Evolutionary conservation across 1,140 invertebrate genomes (phyloP).

Genomic region (Bombus cullumanus): DNA sequence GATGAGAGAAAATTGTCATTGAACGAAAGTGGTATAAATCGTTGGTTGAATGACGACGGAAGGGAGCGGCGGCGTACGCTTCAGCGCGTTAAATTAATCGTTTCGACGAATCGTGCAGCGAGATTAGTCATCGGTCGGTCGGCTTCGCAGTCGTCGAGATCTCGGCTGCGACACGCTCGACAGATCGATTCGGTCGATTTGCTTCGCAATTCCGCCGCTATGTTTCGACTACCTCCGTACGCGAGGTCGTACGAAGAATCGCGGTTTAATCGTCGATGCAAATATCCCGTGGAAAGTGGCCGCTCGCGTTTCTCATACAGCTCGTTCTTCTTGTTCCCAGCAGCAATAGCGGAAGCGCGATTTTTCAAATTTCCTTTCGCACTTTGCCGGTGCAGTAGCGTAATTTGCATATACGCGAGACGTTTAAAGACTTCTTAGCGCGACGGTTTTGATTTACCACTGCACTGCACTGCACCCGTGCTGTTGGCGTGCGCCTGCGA

Average conservation of each 20-base stretch:
- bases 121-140: too few relatives aligned
- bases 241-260: not conserved
- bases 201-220: not conserved
- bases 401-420: conserved; percentile 77
- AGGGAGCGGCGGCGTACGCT: not conserved
- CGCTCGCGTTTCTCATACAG: not conserved
- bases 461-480: conserved; percentile 14
- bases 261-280: not conserved
- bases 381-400: not conserved
- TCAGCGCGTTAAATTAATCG: not conserved
- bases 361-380: not conserved
- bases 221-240: not conserved
- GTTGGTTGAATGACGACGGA: not conserved
- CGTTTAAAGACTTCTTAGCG: conserved; percentile 75
- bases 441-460: conserved; percentile 78
- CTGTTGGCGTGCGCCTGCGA: conserved; percentile 46
- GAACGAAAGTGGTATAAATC: not conserved
- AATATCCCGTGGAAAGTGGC: not conserved
- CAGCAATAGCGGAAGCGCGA: not conserved
- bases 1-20: not conserved
- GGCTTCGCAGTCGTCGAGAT: not conserved
- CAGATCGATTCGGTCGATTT: conserved; percentile 49
- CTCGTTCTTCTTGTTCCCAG: not conserved
- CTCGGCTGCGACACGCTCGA: not conserved
- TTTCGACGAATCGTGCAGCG: not conserved